These are phyloP conservation scores for Schrankia costaestrigalis DNA, from an alignment of 2,888 invertebrate species.

Conservation along the genomic window DNA sequence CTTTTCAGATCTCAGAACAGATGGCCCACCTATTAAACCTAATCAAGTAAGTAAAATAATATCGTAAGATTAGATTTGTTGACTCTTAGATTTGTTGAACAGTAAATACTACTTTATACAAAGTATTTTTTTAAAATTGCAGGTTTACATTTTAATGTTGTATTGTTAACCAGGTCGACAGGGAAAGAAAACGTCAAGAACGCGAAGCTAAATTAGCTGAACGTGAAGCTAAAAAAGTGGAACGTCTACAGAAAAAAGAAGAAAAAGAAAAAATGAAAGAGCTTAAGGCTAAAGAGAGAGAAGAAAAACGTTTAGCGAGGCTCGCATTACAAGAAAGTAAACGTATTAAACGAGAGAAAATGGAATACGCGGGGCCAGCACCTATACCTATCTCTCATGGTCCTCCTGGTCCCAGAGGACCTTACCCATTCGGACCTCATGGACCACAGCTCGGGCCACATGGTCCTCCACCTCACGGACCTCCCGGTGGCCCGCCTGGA, in stretches of 20 bases:
- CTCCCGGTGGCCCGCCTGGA: constrained; percentile 5
- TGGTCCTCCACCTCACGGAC: constrained; percentile 7
- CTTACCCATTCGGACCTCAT: constrained; percentile 9
- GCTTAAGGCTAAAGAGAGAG: constrained; percentile 70
- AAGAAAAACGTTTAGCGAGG: constrained; percentile 67
- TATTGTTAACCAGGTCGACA: constrained; percentile 59
- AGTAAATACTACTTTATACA: neutral
- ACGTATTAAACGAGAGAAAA: constrained; percentile 62
- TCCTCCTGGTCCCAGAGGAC: constrained; percentile 19
- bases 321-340: constrained; percentile 69
- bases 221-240: constrained; percentile 70
- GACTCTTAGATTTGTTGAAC: neutral
- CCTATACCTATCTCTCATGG: constrained; percentile 29
- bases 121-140: neutral
- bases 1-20: constrained; percentile 57
- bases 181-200: constrained; percentile 79
- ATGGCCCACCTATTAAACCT: constrained; percentile 50
- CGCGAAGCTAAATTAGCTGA: constrained; percentile 73
- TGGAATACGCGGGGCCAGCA: constrained; percentile 39
- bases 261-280: constrained; percentile 73
- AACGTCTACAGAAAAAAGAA: constrained; percentile 73
- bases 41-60: constrained; percentile 56
- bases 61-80: neutral
- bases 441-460: constrained; percentile 12
- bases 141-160: neutral